Evolutionary conservation across 2,888 invertebrate genomes (phyloP).

Genomic region (Bellardia pandia): DNA sequence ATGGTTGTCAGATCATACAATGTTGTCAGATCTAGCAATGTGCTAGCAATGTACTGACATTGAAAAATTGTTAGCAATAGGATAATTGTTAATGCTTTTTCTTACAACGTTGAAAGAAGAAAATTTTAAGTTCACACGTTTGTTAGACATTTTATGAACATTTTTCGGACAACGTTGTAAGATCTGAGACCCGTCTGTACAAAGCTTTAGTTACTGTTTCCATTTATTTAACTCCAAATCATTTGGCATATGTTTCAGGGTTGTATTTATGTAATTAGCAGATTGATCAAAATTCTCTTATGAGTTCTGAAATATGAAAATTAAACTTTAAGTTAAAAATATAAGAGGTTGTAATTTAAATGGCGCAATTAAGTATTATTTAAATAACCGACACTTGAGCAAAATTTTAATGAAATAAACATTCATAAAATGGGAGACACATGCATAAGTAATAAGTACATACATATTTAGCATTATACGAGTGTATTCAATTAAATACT

Average conservation of each 20-base stretch:
- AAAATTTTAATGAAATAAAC: constrained; percentile 27
- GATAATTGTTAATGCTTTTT: too few relatives aligned
- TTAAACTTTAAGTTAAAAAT: constrained; percentile 34
- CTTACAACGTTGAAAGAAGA: too few relatives aligned
- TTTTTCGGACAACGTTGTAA: too few relatives aligned
- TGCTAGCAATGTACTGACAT: too few relatives aligned
- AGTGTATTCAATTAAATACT: constrained; percentile 7
- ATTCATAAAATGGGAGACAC: not conserved
- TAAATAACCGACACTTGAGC: constrained; percentile 1
- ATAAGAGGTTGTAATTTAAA: constrained; percentile 62
- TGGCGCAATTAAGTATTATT: constrained; percentile 62
- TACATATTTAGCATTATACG: not conserved
- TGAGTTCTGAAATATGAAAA: constrained; percentile 9
- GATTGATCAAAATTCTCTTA: not conserved
- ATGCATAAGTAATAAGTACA: not conserved
- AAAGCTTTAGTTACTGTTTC: too few relatives aligned
- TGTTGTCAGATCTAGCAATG: too few relatives aligned
- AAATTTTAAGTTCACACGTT: too few relatives aligned
- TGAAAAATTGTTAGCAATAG: too few relatives aligned
- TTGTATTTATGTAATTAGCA: not conserved
- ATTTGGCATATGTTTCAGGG: not conserved
- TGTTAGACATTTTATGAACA: too few relatives aligned
- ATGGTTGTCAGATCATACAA: too few relatives aligned
- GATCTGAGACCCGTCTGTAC: too few relatives aligned
- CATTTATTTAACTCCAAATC: too few relatives aligned